Conservation (phyloP, 2,888 invertebrate species). For the Gymnosoma rotundatum region DNA sequence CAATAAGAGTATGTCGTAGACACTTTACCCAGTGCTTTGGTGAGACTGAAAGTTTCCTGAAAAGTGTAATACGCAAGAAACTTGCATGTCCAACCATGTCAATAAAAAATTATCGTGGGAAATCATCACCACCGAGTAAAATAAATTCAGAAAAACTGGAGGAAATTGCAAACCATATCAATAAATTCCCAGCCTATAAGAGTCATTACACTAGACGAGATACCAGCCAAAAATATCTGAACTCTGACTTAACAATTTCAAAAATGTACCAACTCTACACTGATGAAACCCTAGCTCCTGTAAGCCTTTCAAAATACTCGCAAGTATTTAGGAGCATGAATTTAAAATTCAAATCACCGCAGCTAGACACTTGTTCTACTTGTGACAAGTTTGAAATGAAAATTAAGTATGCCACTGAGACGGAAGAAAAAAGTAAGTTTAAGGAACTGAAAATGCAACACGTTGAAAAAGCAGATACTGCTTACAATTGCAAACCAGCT, state of each 20-base stretch:
- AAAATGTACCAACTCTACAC: constrained; percentile 51
- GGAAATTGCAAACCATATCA: constrained; percentile 42
- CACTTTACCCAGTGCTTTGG: constrained; percentile 57
- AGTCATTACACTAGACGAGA: constrained; percentile 45
- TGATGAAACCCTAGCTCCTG: constrained; percentile 36
- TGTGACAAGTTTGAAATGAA: constrained; percentile 34
- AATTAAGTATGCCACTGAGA: constrained; percentile 34
- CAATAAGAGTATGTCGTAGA: constrained; percentile 56
- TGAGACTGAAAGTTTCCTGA: constrained; percentile 56
- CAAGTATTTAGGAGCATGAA: constrained; percentile 57
- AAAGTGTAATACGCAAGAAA: constrained; percentile 47
- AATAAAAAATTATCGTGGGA: constrained; percentile 26
- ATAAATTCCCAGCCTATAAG: constrained; percentile 53
- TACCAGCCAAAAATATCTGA: constrained; percentile 42
- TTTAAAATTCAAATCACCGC: constrained; percentile 61
- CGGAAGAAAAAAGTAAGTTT: constrained; percentile 41
- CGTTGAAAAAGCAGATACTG: constrained; percentile 46
- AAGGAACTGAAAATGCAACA: constrained; percentile 41
- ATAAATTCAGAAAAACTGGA: constrained; percentile 29
- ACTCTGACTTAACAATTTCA: constrained; percentile 43
- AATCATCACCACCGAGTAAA: constrained; percentile 38
- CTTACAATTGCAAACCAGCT: constrained; percentile 56
- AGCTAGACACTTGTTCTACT: constrained; percentile 11
- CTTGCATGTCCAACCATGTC: constrained; percentile 35
- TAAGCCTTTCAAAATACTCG: constrained; percentile 60